Percentiles rank a stretch among this genome's conserved stretches.
Evolutionary conservation across 2,113 vertebrate species (phyloP).

Genomic region (Naja naja): DNA sequence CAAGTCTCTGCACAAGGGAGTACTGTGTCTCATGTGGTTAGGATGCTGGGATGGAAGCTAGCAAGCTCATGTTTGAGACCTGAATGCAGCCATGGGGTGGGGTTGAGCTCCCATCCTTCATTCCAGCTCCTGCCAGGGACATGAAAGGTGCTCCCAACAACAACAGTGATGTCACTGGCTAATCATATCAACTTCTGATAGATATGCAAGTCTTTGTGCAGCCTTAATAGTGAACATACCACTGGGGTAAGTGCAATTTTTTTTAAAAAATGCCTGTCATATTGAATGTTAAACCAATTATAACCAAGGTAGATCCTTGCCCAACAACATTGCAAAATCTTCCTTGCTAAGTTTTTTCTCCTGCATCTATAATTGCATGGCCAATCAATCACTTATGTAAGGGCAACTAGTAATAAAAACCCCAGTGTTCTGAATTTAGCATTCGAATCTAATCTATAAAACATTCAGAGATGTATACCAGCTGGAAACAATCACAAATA

Average conservation of each 20-base stretch:
- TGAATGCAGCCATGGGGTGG: background rate
- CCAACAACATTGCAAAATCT: background rate
- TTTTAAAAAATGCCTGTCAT: background rate
- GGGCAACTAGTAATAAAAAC: background rate
- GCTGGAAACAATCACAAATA: constrained; percentile 3
- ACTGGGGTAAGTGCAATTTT: background rate
- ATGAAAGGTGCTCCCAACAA: background rate
- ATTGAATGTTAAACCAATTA: background rate
- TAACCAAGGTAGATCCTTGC: background rate
- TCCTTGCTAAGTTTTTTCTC: background rate
- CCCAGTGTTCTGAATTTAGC: background rate
- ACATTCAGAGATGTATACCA: background rate
- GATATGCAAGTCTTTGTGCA: background rate
- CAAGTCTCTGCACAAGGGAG: background rate
- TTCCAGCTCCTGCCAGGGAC: background rate
- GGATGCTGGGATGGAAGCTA: background rate
- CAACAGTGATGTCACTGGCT: background rate
- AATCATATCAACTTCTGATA: background rate
- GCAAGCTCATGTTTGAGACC: background rate
- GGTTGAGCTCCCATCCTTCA: background rate
- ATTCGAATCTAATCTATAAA: background rate
- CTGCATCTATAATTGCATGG: background rate
- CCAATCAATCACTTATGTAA: background rate
- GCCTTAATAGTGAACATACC: background rate
- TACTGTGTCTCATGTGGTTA: background rate